These are phyloP conservation scores for Petaurus breviceps DNA, from an alignment of 2,113 vertebrate genomes.

Conservation along the genomic window DNA sequence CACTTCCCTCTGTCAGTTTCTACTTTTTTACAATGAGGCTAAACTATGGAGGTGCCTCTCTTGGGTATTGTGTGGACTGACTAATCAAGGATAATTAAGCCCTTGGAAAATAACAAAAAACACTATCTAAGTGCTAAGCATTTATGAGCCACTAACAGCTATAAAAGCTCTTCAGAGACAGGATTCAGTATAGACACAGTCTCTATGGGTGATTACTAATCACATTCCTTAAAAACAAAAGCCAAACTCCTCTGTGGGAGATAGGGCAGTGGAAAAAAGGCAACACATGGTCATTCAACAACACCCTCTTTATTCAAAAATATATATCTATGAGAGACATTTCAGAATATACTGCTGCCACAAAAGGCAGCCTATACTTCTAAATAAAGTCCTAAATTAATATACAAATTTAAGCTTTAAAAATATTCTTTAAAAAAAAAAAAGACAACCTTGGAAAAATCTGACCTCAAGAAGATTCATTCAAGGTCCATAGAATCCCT, in stretches of 20 bases:
- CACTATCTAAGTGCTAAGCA: constrained; percentile 20
- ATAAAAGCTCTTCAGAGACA: neutral
- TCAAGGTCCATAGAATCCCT: constrained; percentile 67
- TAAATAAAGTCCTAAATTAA: constrained; percentile 87
- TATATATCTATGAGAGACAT: constrained; percentile 89
- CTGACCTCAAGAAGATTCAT: constrained; percentile 72
- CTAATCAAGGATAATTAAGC: constrained; percentile 62
- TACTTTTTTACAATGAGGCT: constrained; percentile 23
- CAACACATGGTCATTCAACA: constrained; percentile 73
- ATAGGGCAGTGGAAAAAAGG: neutral
- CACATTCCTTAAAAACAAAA: neutral
- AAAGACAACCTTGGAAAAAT: constrained; percentile 73
- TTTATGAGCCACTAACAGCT: constrained; percentile 22
- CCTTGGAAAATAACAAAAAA: constrained; percentile 54
- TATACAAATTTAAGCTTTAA: constrained; percentile 86
- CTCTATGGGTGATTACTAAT: neutral
- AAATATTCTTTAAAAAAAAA: constrained; percentile 81
- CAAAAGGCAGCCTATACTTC: constrained; percentile 85
- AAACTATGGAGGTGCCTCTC: neutral
- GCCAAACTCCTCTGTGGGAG: accelerated
- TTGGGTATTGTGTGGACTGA: constrained; percentile 26
- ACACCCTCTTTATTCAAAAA: constrained; percentile 91
- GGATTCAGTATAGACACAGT: neutral
- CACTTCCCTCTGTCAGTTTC: neutral
- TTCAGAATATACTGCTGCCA: constrained; percentile 88